phyloP scores from a whole-genome alignment of 2,888 invertebrate species.

The Conchocele bisecta region DNA sequence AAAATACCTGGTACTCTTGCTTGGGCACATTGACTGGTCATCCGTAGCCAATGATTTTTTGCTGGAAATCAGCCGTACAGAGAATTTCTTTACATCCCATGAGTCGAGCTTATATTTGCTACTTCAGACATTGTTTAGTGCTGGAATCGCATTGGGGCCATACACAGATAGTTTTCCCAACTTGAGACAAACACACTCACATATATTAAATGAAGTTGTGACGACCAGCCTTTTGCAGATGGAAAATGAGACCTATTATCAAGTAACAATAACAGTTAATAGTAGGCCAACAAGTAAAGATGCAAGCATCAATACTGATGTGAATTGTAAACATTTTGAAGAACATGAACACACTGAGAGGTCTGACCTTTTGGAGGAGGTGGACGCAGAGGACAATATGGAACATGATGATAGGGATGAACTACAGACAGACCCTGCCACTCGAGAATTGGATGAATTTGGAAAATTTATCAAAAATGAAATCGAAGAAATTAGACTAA shows the following conservation, averaged over 20 bases:
- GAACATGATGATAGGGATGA: neutral
- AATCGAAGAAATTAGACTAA: slow-evolving; percentile 36
- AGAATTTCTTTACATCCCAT: slow-evolving; percentile 85
- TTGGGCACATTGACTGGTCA: slow-evolving; percentile 81
- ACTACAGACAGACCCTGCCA: neutral
- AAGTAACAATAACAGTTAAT: slow-evolving; percentile 57
- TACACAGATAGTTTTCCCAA: slow-evolving; percentile 67
- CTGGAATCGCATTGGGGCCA: slow-evolving; percentile 81
- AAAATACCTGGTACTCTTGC: slow-evolving; percentile 85
- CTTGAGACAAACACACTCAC: slow-evolving; percentile 68
- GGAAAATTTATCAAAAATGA: slow-evolving; percentile 54
- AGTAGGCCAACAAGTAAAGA: slow-evolving; percentile 38
- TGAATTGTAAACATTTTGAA: slow-evolving; percentile 54
- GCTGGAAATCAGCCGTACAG: slow-evolving; percentile 85
- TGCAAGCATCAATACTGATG: slow-evolving; percentile 53
- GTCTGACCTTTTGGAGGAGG: neutral
- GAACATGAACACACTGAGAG: slow-evolving; percentile 5
- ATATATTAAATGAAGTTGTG: slow-evolving; percentile 67
- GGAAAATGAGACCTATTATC: slow-evolving; percentile 57
- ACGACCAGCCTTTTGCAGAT: slow-evolving; percentile 61
- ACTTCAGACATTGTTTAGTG: slow-evolving; percentile 84
- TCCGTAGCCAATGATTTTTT: slow-evolving; percentile 75
- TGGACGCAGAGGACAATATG: neutral
- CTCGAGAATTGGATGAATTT: slow-evolving; percentile 38
- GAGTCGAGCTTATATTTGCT: slow-evolving; percentile 86